Base-by-base conservation (phyloP, 2,113 vertebrate genomes). In the Sinocyclocheilus maitianheensis region DNA sequence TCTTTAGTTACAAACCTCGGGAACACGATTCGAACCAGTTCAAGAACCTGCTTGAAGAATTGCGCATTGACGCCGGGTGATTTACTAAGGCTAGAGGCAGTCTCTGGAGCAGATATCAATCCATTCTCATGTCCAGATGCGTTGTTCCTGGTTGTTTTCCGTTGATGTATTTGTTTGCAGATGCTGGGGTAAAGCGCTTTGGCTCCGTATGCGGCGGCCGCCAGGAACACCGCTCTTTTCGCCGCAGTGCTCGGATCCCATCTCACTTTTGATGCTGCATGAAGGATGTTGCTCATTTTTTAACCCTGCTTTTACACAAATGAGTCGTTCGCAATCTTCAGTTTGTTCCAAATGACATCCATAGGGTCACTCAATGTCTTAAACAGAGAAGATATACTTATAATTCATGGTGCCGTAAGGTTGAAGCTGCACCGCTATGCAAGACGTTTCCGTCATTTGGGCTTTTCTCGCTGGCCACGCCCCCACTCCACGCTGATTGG, bases 11-110 rank as follows among this genome's bases (percentile, higher is more conserved):
- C 90, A 4, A 99, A 93, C 91, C 90, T 93, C 0, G 98, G 98
- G 85, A 99, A 98, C 7, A 99, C 96, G 86, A 99, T 97, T 87
- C 90, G 94, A 51, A 94, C 94, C 11, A 99, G 97, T 84, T 95
- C 95, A 34, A 97, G 89, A 20, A 99, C 96, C 94, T 99, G 97
- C 90, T 86, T 93, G 87, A 97, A 95, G 80, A 99, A 99, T 51
- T 95, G 95, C 1, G 96, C 96, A 83, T 99, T 94, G 48, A 98
- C 93, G 0, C 94, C 96, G 0, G 97, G 97, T 12, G 91, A 34
- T 83, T 89, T 93, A 60, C 86, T 0, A 69, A 88, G 40, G 43
- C 40, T 1, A 5, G 81, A 77, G 34, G 76, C 76, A 0, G 26
- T 30, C 6, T 90, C 89, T 1, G 8, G 86, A 20, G 63, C 13